Evolutionary conservation across 2,888 invertebrate genomes (phyloP).

Genomic region (Melinaea marsaeus): DNA sequence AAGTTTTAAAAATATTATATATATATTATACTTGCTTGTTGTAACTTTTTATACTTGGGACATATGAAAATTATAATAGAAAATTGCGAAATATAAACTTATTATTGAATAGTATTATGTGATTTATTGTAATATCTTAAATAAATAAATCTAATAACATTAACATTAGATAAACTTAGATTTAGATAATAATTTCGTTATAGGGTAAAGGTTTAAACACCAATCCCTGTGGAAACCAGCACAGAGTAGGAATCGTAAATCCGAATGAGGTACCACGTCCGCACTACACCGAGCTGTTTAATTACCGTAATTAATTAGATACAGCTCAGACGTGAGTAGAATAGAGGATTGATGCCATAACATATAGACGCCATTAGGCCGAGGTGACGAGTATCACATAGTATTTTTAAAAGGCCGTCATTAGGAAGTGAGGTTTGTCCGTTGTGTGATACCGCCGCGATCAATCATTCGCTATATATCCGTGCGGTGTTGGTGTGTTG

Average conservation of each 20-base stretch:
- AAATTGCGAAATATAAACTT: conserved; percentile 21
- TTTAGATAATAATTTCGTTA: no score
- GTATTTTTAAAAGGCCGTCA: conserved; percentile 64
- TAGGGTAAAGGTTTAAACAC: neutral
- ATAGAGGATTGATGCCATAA: conserved; percentile 72
- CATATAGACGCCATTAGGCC: conserved; percentile 67
- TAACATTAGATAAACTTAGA: no score
- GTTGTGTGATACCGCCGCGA: conserved; percentile 55
- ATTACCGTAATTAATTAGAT: conserved; percentile 76
- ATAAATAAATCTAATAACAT: no score
- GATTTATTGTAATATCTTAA: no score
- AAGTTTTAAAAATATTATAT: no score
- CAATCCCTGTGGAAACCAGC: neutral
- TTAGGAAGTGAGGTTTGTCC: conserved; percentile 63
- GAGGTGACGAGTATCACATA: conserved; percentile 61
- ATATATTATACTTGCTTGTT: no score
- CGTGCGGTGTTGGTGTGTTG: no score
- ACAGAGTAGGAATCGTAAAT: conserved; percentile 40
- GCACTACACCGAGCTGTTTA: conserved; percentile 61
- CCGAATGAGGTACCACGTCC: conserved; percentile 42
- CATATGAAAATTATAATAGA: conserved; percentile 48
- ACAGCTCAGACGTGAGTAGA: conserved; percentile 67
- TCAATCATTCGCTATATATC: conserved; percentile 56
- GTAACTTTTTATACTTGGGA: conserved; percentile 30
- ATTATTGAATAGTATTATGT: no score